Conservation (phyloP, 1,140 invertebrate genomes). For the Acyrthosiphon pisum region DNA sequence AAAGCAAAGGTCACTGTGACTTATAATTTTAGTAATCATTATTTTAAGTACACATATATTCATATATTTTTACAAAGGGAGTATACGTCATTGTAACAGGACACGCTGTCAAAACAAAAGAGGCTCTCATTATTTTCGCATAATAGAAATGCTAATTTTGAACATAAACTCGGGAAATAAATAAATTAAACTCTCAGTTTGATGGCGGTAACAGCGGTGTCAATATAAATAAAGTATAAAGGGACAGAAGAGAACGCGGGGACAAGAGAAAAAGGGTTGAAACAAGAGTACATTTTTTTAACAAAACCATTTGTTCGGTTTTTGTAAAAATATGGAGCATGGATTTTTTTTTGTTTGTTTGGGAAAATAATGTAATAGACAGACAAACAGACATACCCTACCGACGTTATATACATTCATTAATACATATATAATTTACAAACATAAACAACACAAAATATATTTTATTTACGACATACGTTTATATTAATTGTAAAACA, state of each 20-base stretch:
- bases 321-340: conserved; percentile 39
- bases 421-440: conserved; percentile 6
- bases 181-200: conserved; percentile 51
- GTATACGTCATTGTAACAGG: neutral
- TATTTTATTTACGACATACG: neutral
- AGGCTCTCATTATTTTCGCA: conserved; percentile 36
- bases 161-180: conserved; percentile 49
- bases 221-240: conserved; percentile 56
- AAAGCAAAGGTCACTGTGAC: neutral
- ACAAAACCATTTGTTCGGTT: conserved; percentile 22
- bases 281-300: conserved; percentile 44
- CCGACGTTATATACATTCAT: neutral
- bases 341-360: conserved; percentile 42
- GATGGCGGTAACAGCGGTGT: conserved; percentile 49
- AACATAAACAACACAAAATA: neutral
- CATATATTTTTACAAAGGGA: conserved; percentile 16
- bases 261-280: conserved; percentile 42
- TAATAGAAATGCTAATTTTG: conserved; percentile 53
- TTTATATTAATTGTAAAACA: neutral
- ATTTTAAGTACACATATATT: conserved; percentile 21
- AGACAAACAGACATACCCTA: conserved; percentile 43
- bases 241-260: neutral
- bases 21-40: neutral
- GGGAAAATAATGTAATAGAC: conserved; percentile 45
- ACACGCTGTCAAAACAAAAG: conserved; percentile 50